phyloP scores from a whole-genome alignment of 2,113 vertebrate genomes.

The Clarias macrocephalus region DNA sequence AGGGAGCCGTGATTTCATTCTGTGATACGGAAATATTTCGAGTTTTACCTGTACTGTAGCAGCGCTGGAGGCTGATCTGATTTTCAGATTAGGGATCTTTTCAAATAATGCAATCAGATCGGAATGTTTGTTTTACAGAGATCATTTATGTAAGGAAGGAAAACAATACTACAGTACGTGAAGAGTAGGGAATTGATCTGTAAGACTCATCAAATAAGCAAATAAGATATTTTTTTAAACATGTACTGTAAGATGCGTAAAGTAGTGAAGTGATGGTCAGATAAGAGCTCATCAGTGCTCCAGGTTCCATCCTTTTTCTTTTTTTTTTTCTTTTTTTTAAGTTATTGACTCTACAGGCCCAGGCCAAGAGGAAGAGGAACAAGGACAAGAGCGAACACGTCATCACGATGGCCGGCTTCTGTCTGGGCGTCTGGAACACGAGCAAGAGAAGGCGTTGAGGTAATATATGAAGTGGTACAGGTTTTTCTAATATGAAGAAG shows the following conservation, averaged over 20 bases:
- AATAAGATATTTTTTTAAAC: too few relatives aligned
- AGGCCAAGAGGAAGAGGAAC: conserved; percentile 80
- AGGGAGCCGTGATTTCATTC: neutral
- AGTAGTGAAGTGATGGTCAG: neutral
- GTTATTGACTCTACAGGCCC: conserved; percentile 61
- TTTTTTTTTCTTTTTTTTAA: too few relatives aligned
- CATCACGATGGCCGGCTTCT: conserved; percentile 85
- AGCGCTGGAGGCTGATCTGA: neutral
- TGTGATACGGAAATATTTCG: neutral
- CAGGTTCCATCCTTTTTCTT: neutral
- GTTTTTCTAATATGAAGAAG: neutral
- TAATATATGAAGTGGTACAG: conserved; percentile 60
- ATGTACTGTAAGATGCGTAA: too few relatives aligned
- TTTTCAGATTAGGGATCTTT: neutral
- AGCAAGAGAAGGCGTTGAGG: conserved; percentile 94
- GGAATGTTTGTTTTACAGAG: neutral
- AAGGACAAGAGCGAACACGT: conserved; percentile 78
- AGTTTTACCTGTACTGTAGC: neutral
- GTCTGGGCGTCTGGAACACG: conserved; percentile 83
- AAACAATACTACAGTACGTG: neutral
- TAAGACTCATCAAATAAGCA: too few relatives aligned
- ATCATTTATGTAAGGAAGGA: neutral
- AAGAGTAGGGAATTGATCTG: neutral
- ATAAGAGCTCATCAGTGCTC: neutral
- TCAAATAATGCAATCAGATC: neutral